Base-by-base conservation (phyloP, 2,797 vertebrate species). In the Chiroxiphia lanceolata region DNA sequence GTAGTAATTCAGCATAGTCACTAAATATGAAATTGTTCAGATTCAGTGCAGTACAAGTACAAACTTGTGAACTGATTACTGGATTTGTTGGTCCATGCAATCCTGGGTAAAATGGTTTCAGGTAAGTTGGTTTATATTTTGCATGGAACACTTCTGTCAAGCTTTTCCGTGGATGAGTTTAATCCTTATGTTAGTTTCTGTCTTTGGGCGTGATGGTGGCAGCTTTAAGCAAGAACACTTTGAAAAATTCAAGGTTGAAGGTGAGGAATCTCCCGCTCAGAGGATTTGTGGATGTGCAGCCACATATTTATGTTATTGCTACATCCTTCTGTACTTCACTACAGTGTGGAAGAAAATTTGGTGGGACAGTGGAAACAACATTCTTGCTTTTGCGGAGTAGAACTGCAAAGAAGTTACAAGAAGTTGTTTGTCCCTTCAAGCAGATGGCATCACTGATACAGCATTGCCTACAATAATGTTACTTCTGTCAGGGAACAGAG, bases 291-390 rank as follows among this genome's bases (percentile, higher is more conserved):
- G 26, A 7, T 40, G 36, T 44, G 11, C 17, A 21, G 33, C 48
- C 21, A 16, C 14, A 19, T 22, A 22, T 47, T 77, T 20, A 3
- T 2, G 1, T 51, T 54, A 13, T 5, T 57, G 50, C 38, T 54
- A 1, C n/a, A 16, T 68, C 19, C 9, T 75, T 33, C 53, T 70
- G 3, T 47, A 10, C n/a, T 54, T 78, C 38, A 21, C 36, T 75
- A 38, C 11, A 19, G 2, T 0, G 13, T 38, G 38, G 18, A 68
- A 65, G 20, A 65, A 38, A n/a, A 47, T 33, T 19, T 65, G 7
- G 10, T 45, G 10, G 31, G 36, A 5, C 0, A 0, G 54, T 83
- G 44, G 33, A 34, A 81, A 29, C 1, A 0, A 8, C 3, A 4
- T 33, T 68, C 22, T 50, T 68, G 72, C 27, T 60, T 44, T 68